These are phyloP conservation scores for Percopsis transmontana DNA, from an alignment of 2,113 vertebrate species.

Conservation along the genomic window DNA sequence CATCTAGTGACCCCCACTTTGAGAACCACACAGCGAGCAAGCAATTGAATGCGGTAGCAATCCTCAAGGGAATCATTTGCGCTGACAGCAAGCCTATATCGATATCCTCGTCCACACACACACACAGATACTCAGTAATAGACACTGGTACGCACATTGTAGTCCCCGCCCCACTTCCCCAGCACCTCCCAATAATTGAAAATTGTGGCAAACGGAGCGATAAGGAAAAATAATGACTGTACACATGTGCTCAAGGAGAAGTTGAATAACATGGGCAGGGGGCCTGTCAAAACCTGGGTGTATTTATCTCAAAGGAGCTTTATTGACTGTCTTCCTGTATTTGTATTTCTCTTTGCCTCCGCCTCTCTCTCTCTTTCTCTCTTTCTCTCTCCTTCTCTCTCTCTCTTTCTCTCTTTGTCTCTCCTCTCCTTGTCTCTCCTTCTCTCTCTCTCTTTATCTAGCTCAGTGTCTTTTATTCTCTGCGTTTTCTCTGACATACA, in stretches of 20 bases:
- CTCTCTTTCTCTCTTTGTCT: slow-evolving; percentile 9
- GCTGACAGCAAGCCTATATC: slow-evolving; percentile 31
- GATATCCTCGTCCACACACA: slow-evolving; percentile 40
- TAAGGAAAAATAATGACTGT: slow-evolving; percentile 21
- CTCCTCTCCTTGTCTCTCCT: not conserved
- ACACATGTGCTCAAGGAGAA: slow-evolving; percentile 7
- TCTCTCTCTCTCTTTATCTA: not conserved
- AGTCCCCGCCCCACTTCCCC: not conserved
- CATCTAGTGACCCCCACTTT: too few species aligned
- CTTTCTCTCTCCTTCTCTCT: not conserved
- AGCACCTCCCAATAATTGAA: slow-evolving; percentile 39
- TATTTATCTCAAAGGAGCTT: slow-evolving; percentile 43
- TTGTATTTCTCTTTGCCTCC: not conserved
- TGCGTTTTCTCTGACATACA: slow-evolving; percentile 1
- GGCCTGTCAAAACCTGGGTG: slow-evolving; percentile 39
- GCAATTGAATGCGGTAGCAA: slow-evolving; percentile 9
- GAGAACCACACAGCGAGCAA: not conserved
- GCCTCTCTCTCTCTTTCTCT: not conserved
- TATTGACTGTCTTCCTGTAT: not conserved
- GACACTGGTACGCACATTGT: slow-evolving; percentile 1
- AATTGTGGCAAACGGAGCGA: slow-evolving; percentile 7
- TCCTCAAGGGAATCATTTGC: slow-evolving; percentile 35
- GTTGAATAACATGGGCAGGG: slow-evolving; percentile 18
- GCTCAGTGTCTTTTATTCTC: not conserved
- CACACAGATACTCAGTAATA: not conserved